Conservation (phyloP, 2,113 vertebrate species). For the Apteryx owenii region DNA sequence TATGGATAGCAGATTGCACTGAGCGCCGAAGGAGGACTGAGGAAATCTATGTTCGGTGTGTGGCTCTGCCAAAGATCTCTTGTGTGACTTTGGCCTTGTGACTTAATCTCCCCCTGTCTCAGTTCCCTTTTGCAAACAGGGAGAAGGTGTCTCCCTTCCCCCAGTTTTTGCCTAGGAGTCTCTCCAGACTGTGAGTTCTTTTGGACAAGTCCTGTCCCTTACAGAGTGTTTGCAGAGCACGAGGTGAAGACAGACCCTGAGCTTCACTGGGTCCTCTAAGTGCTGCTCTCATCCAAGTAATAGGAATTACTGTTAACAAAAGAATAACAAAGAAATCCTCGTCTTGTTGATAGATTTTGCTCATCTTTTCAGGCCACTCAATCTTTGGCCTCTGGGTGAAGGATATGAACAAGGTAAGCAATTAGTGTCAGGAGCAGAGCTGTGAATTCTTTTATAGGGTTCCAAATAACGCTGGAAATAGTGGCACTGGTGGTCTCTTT, state of each 20-base stretch:
- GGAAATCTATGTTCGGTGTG: conserved; percentile 67
- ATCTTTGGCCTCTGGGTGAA: conserved; percentile 60
- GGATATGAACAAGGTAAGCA: conserved; percentile 33
- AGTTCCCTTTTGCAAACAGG: not conserved
- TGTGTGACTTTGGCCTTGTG: conserved; percentile 68
- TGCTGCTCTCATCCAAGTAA: conserved; percentile 27
- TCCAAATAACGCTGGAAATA: conserved; percentile 17
- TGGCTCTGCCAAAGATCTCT: conserved; percentile 67
- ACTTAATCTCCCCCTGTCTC: conserved; percentile 69
- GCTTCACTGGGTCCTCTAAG: not conserved
- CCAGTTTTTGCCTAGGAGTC: conserved; percentile 49
- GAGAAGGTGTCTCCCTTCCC: conserved; percentile 49
- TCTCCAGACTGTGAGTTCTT: conserved; percentile 29
- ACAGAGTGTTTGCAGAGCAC: not conserved
- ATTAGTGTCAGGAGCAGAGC: conserved; percentile 48
- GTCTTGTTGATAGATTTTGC: conserved; percentile 51
- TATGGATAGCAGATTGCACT: conserved; percentile 72
- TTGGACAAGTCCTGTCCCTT: not conserved
- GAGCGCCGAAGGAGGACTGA: conserved; percentile 54
- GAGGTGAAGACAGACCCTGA: not conserved
- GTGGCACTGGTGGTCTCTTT: not conserved
- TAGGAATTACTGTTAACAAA: conserved; percentile 22
- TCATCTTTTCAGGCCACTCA: conserved; percentile 52
- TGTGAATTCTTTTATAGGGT: conserved; percentile 36
- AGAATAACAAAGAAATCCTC: conserved; percentile 29